These are phyloP conservation scores for Neelides sp. DNA, from an alignment of 1,140 invertebrate species.

Conservation along the genomic window DNA sequence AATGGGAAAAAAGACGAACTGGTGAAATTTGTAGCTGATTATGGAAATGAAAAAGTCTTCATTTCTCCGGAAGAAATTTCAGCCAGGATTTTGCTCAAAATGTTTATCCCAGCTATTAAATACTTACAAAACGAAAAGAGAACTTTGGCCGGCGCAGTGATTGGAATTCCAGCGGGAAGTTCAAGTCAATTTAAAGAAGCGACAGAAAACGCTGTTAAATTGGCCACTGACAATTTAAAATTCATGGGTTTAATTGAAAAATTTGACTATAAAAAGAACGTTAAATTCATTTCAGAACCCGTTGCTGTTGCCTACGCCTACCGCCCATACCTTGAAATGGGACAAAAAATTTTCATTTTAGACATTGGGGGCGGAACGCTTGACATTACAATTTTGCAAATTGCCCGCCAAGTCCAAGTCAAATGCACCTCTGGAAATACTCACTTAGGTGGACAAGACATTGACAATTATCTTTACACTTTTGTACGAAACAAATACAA, in stretches of 20 bases:
- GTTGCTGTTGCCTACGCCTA: conserved; percentile 99
- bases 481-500: too few species aligned
- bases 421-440: too few species aligned
- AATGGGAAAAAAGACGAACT: neutral
- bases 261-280: too few species aligned
- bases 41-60: conserved; percentile 36
- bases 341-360: conserved; percentile 15
- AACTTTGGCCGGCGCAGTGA: conserved; percentile 95
- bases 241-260: too few species aligned
- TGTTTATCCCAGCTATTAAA: conserved; percentile 34
- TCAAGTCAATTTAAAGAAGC: conserved; percentile 97
- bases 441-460: too few species aligned
- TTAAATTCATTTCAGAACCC: conserved; percentile 99
- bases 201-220: conserved; percentile 79
- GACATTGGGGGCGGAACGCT: too few species aligned
- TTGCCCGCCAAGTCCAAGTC: too few species aligned
- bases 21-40: conserved; percentile 33
- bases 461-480: too few species aligned
- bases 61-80: conserved; percentile 45
- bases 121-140: conserved; percentile 47
- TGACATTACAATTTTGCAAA: too few species aligned
- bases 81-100: conserved; percentile 40
- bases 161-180: conserved; percentile 96
- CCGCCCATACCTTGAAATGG: conserved; percentile 68
- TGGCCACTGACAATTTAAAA: conserved; percentile 85